A percentile compares a stretch with the other conserved stretches of the same genome.
Evolutionary conservation across 2,888 invertebrate species (phyloP).

Genomic region (Choristoneura rosaceana): DNA sequence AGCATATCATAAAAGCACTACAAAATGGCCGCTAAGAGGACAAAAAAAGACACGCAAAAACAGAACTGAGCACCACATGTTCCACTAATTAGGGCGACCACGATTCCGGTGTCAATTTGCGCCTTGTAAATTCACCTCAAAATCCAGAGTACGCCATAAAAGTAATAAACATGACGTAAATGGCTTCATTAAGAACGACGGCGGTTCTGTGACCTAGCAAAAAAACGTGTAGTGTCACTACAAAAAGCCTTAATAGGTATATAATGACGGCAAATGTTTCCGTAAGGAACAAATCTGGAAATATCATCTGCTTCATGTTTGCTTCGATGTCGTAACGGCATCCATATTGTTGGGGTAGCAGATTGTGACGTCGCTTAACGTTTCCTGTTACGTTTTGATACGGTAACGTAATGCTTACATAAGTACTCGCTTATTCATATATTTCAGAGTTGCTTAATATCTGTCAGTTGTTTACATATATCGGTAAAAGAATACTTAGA

Average conservation of each 20-base stretch:
- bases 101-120: constrained; percentile 79
- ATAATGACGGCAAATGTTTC: constrained; percentile 79
- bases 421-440: constrained; percentile 29
- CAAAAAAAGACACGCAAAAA: constrained; percentile 48
- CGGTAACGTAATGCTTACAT: constrained; percentile 28
- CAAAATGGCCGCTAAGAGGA: constrained; percentile 30
- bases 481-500: not conserved
- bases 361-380: constrained; percentile 53
- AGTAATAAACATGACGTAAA: constrained; percentile 83
- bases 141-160: constrained; percentile 80
- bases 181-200: constrained; percentile 80
- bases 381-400: constrained; percentile 45
- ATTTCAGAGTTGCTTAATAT: constrained; percentile 10
- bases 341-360: constrained; percentile 59
- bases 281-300: constrained; percentile 72
- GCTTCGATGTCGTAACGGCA: constrained; percentile 63
- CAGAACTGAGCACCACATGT: constrained; percentile 58
- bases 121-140: constrained; percentile 79
- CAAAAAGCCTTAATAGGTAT: constrained; percentile 75
- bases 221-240: constrained; percentile 70
- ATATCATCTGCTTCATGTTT: constrained; percentile 72
- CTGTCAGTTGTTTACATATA: constrained; percentile 14
- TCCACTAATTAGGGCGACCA: constrained; percentile 69
- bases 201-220: constrained; percentile 75
- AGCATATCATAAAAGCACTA: constrained; percentile 33